Evolutionary conservation across 2,113 vertebrate species (phyloP), one percentile per base, ranked within the genome.

Genomic region (Haliaeetus leucogaster): DNA sequence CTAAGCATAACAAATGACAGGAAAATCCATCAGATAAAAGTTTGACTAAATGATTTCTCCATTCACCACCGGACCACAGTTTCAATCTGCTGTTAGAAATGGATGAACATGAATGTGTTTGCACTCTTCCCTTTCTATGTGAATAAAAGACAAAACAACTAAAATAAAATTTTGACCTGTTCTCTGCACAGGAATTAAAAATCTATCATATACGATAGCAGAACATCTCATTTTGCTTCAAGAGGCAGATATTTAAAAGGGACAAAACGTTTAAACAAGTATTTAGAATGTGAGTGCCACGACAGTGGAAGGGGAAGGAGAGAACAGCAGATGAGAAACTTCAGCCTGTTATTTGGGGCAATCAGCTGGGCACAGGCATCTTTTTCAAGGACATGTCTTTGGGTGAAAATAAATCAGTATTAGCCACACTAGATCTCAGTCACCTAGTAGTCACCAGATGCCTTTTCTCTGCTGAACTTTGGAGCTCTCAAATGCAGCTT

Each of bases 11-110:
- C 17, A 77, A 81, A 77, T 77, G 53, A 66, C 59, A 50, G 68
- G 42, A 92, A 96, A 88, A 94, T 43, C 36, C 52, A 89, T 15
- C 59, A 77, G 63, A 34, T 36, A 10, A 11, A 80, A 62, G 71
- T 93, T 59, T 15, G 55, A 73, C n/a, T 58, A 63, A 93, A 89
- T 84, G 23, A 92, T 67, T 93, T 92, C 79, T 62, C 74, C 67
- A 2, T 81, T 93, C 52, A 43, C 34, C 50, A 55, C 18, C 2
- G 5, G 38, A 67, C 25, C 32, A 18, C 1, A 50, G 63, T 34
- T 93, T 74, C 66, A 83, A 9, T 62, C 40, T 48, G 16, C 38
- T 77, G 21, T 42, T 76, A 76, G 43, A 82, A 43, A 67, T 9
- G 1, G 73, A 38, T 34, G 82, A 74, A 62, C 12, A 19, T 53